phyloP scores from a whole-genome alignment of 2,888 invertebrate species.

The Zaprionus obscuricornis region DNA sequence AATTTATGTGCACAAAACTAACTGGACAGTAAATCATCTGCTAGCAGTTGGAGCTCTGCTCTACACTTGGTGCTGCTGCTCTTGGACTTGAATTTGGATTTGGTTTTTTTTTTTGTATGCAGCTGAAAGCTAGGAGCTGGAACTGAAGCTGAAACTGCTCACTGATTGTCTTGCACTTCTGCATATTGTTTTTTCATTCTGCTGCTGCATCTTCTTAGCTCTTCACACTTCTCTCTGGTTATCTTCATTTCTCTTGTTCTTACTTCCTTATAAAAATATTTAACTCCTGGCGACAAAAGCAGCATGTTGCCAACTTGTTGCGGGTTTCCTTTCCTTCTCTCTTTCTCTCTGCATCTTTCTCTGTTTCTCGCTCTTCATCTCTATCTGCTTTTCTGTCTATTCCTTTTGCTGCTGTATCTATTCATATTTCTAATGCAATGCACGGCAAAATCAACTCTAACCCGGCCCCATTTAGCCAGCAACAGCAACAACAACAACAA shows the following conservation, averaged over 20 bases:
- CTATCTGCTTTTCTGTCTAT: neutral
- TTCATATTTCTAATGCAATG: conserved; percentile 62
- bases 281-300: conserved; percentile 51
- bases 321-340: conserved; percentile 21
- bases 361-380: neutral
- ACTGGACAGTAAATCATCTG: conserved; percentile 82
- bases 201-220: conserved; percentile 15
- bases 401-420: conserved; percentile 24
- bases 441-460: conserved; percentile 60
- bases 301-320: conserved; percentile 35
- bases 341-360: conserved; percentile 1
- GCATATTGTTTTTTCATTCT: conserved; percentile 12
- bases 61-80: too few species aligned
- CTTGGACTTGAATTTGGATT: too few species aligned
- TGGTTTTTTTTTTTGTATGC: conserved; percentile 10
- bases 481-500: conserved; percentile 27
- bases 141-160: too few species aligned
- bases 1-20: conserved; percentile 81
- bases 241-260: neutral
- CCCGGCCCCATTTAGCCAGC: conserved; percentile 62
- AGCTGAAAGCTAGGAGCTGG: too few species aligned
- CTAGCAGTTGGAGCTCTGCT: conserved; percentile 25
- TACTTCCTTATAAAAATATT: conserved; percentile 26
- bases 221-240: conserved; percentile 3
- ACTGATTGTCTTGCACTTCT: conserved; percentile 56